phyloP scores from a whole-genome alignment of 2,888 invertebrate genomes.

The Drosophila planitibia region DNA sequence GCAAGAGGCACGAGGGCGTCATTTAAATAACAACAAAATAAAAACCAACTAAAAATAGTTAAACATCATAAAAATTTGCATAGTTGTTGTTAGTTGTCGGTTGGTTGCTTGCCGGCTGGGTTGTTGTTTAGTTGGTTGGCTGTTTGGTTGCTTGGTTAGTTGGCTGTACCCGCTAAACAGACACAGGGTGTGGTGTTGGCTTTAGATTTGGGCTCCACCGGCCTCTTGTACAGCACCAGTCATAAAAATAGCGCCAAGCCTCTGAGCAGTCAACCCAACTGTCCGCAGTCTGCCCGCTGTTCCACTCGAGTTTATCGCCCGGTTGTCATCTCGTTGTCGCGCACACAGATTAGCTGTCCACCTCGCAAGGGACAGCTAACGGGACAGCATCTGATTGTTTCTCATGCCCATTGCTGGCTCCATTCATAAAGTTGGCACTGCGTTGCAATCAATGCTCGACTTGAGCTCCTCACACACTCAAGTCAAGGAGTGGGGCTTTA shows the following conservation, averaged over 20 bases:
- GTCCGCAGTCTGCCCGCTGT: conserved; percentile 29
- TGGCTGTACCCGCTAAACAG: conserved; percentile 27
- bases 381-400: conserved; percentile 23
- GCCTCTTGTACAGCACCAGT: conserved; percentile 43
- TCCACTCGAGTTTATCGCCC: conserved; percentile 60
- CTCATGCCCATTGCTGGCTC: conserved; percentile 1
- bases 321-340: conserved; percentile 69
- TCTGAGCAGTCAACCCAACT: conserved; percentile 23
- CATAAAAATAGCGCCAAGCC: conserved; percentile 77
- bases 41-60: conserved; percentile 78
- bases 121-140: conserved; percentile 58
- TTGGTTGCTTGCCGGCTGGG: conserved; percentile 42
- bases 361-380: conserved; percentile 45
- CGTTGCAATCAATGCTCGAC: conserved; percentile 12
- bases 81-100: conserved; percentile 76
- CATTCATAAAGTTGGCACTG: conserved; percentile 40
- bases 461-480: conserved; percentile 4
- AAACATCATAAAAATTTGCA: conserved; percentile 79
- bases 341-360: conserved; percentile 60
- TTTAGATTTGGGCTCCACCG: conserved; percentile 4
- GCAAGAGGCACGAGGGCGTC: conserved; percentile 62
- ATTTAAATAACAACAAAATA: conserved; percentile 79
- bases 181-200: conserved; percentile 54
- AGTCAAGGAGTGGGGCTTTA: not conserved
- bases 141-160: conserved; percentile 48